Evolutionary conservation across 2,888 invertebrate genomes (phyloP).

Genomic region (Drosophila anomelani): DNA sequence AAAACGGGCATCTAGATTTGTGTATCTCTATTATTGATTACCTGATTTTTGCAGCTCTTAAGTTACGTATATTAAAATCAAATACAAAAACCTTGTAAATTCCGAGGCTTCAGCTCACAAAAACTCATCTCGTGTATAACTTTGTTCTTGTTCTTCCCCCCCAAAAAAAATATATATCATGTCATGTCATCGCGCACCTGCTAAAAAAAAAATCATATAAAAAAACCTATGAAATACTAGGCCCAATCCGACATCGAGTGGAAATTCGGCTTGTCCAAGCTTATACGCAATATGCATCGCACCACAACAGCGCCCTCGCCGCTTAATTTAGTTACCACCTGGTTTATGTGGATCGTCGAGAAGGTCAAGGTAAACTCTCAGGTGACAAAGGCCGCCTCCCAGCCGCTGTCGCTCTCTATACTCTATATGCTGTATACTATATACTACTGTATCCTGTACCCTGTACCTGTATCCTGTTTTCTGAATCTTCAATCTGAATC

Average conservation of each 20-base stretch:
- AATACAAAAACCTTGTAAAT: conserved; percentile 25
- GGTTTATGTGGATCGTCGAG: conserved; percentile 94
- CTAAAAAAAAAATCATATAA: conserved; percentile 32
- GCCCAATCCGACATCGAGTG: conserved; percentile 99
- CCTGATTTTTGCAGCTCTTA: conserved; percentile 68
- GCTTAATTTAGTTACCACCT: conserved; percentile 97
- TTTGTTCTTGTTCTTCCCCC: conserved; percentile 62
- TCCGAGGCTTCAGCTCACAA: conserved; percentile 51
- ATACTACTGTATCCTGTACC: conserved; percentile 33
- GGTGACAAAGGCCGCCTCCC: conserved; percentile 51
- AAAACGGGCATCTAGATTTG: conserved; percentile 68
- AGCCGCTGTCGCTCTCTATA: conserved; percentile 33
- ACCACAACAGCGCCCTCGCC: conserved; percentile 99
- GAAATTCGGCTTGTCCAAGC: conserved; percentile 99
- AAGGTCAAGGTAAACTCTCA: conserved; percentile 89
- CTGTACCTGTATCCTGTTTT: conserved; percentile 28
- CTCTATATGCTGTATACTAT: conserved; percentile 34
- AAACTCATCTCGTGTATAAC: conserved; percentile 66
- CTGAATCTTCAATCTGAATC: conserved; percentile 9
- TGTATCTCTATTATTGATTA: conserved; percentile 63
- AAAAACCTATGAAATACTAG: conserved; percentile 85
- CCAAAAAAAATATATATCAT: conserved; percentile 19
- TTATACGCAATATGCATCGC: conserved; percentile 99
- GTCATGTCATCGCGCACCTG: conserved; percentile 43
- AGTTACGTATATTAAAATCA: conserved; percentile 53